phyloP scores from a whole-genome alignment of 2,113 vertebrate genomes.

The Neotoma lepida region DNA sequence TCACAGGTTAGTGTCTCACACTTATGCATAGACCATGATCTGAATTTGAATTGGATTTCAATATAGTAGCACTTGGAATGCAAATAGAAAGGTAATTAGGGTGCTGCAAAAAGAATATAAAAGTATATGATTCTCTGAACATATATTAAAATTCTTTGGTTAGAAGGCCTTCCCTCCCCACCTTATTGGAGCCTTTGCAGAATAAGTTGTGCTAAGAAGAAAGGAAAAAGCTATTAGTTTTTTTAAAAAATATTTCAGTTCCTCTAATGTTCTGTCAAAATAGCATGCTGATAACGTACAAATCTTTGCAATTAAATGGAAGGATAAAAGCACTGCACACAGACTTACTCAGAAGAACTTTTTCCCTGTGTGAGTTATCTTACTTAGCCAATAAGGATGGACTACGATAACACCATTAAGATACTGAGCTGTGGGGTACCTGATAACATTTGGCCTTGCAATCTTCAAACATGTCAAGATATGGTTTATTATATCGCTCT shows the following conservation, averaged over 20 bases:
- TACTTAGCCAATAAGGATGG: slow-evolving; percentile 67
- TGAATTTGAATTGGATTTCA: slow-evolving; percentile 83
- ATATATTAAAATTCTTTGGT: slow-evolving; percentile 76
- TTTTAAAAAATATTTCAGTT: slow-evolving; percentile 26
- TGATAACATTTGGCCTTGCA: slow-evolving; percentile 58
- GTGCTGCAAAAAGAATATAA: slow-evolving; percentile 68
- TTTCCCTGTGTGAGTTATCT: slow-evolving; percentile 69
- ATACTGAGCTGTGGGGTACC: slow-evolving; percentile 71
- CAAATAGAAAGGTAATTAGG: slow-evolving; percentile 84
- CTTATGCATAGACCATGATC: slow-evolving; percentile 76
- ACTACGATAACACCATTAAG: slow-evolving; percentile 59
- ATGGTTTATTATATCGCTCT: slow-evolving; percentile 12
- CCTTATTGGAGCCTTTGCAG: slow-evolving; percentile 58
- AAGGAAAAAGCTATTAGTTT: slow-evolving; percentile 10
- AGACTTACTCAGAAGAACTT: slow-evolving; percentile 72
- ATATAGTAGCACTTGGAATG: slow-evolving; percentile 81
- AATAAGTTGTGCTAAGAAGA: slow-evolving; percentile 65
- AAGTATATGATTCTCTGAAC: slow-evolving; percentile 72
- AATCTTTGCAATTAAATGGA: slow-evolving; percentile 79
- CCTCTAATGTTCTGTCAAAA: slow-evolving; percentile 76
- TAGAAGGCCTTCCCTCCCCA: slow-evolving; percentile 65
- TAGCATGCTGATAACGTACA: slow-evolving; percentile 68
- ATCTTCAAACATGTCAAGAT: slow-evolving; percentile 31
- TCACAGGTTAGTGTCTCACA: slow-evolving; percentile 68
- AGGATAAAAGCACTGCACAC: slow-evolving; percentile 73